A percentile compares a stretch with the other conserved stretches of the same genome.
phyloP scores from a whole-genome alignment of 2,888 invertebrate genomes.

The Clusia tigrina region DNA sequence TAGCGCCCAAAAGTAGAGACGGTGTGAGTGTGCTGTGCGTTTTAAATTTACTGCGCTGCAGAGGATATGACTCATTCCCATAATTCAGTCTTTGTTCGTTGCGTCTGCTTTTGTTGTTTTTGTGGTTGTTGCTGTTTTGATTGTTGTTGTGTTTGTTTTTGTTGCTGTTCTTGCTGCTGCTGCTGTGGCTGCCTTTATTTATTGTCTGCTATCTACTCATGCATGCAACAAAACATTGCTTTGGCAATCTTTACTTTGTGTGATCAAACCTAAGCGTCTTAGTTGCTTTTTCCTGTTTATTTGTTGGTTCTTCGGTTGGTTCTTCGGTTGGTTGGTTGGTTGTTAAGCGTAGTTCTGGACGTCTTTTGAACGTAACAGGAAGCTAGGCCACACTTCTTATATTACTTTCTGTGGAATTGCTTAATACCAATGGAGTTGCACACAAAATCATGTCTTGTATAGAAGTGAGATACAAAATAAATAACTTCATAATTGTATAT shows the following conservation, averaged over 20 bases:
- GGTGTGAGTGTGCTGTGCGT: no score
- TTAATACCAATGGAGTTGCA: no score
- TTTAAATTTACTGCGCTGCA: no score
- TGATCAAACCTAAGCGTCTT: no score
- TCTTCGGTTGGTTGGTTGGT: neutral
- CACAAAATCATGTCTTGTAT: no score
- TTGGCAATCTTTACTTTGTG: no score
- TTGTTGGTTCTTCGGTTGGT: neutral
- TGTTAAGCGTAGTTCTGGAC: neutral
- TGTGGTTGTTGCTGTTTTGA: neutral
- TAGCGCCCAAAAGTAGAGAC: no score
- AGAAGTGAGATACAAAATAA: no score
- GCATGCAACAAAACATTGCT: neutral
- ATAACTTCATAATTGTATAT: no score
- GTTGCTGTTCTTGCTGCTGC: constrained; percentile 8
- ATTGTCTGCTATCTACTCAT: neutral
- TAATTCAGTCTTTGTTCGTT: neutral
- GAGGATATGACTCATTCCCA: constrained; percentile 17
- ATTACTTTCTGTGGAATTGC: neutral
- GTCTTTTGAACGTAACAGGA: neutral
- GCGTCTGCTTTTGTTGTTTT: neutral
- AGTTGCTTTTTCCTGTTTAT: no score
- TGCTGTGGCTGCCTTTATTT: neutral
- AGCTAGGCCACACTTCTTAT: neutral
- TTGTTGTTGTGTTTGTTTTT: neutral